These are phyloP conservation scores for Acanthornis magna DNA, from an alignment of 2,797 vertebrate genomes.

Conservation along the genomic window DNA sequence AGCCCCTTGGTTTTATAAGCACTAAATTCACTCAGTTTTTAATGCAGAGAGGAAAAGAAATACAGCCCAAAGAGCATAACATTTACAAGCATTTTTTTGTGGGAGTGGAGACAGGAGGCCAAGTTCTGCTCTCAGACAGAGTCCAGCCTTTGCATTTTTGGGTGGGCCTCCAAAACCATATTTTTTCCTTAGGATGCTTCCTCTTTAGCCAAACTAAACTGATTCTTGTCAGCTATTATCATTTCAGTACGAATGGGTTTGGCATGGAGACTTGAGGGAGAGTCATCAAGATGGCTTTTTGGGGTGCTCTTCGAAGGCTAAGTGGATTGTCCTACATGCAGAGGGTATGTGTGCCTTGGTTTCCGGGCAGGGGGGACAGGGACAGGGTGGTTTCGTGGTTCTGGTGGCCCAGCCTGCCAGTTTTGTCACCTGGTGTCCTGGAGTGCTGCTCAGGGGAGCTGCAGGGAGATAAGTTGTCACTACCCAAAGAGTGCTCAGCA, in stretches of 20 bases:
- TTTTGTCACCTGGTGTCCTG: neutral
- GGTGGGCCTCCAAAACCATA: constrained; percentile 30
- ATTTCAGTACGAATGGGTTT: neutral
- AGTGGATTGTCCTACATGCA: neutral
- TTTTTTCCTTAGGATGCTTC: constrained; percentile 31
- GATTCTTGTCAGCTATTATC: constrained; percentile 26
- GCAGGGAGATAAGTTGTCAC: neutral
- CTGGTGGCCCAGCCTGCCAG: neutral
- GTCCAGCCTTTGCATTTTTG: constrained; percentile 57
- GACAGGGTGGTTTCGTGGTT: neutral
- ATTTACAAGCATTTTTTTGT: constrained; percentile 64
- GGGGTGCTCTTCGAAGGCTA: neutral
- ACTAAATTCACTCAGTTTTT: constrained; percentile 62
- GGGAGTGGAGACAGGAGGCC: constrained; percentile 48
- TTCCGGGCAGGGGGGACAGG: neutral
- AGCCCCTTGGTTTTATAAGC: constrained; percentile 63
- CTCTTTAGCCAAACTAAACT: constrained; percentile 33
- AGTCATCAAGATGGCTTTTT: neutral
- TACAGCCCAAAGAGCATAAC: constrained; percentile 19
- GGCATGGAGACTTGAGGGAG: neutral
- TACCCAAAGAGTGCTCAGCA: neutral
- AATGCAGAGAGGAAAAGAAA: neutral
- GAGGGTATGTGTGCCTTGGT: neutral
- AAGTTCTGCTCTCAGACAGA: constrained; percentile 39
- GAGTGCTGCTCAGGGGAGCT: neutral